Base-by-base conservation (phyloP, 2,113 vertebrate species). In the Urocolius indicus region DNA sequence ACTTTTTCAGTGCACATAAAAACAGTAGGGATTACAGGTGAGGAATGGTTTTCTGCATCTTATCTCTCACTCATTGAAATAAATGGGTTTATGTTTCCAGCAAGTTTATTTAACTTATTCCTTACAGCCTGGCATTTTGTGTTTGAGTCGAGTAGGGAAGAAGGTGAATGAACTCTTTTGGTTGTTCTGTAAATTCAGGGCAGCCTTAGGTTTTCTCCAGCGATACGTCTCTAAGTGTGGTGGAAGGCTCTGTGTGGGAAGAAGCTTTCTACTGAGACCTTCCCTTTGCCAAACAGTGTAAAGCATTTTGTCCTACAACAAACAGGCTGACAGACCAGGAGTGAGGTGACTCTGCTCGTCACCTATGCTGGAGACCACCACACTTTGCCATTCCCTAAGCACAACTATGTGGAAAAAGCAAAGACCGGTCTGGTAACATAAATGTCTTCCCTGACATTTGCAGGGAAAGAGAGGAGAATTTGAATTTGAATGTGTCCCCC, bases 11-110 rank as follows among this genome's bases (percentile, higher is more conserved):
- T 45, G 54, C 85, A 92, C 88, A 79, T 92, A 92, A 92, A 90
- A 95, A 27, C 86, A 92, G 90, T 87, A 78, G 88, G 92, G 54
- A 93, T 89, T 95, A 86, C 89, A 96, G 84, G 94, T 90, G 86
- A 96, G 69, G 66, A 84, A 81, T 61, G 30, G 69, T 79, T 95
- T 94, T 89, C 69, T 94, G 41, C 79, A 88, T 90, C 73, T 72
- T 89, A 67, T 92, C 88, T 88, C 65, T 94, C 69, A 78, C 27
- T 72, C 80, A 45, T 59, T 89, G 88, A 78, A 94, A 92, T 57
- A 79, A 95, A 96, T 75, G 34, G n/a, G 2, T 88, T 88, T 84
- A 65, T 54, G n/a, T 90, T 96, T 84, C 66, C 76, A 87, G 57
- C 20, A 75, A 87, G 49, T 90, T 91, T 85, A 61, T 87, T 94